A percentile compares a stretch with the other conserved stretches of the same genome.
These are phyloP conservation scores for Percina caprodes DNA, from an alignment of 2,113 vertebrate species.

Conservation along the genomic window DNA sequence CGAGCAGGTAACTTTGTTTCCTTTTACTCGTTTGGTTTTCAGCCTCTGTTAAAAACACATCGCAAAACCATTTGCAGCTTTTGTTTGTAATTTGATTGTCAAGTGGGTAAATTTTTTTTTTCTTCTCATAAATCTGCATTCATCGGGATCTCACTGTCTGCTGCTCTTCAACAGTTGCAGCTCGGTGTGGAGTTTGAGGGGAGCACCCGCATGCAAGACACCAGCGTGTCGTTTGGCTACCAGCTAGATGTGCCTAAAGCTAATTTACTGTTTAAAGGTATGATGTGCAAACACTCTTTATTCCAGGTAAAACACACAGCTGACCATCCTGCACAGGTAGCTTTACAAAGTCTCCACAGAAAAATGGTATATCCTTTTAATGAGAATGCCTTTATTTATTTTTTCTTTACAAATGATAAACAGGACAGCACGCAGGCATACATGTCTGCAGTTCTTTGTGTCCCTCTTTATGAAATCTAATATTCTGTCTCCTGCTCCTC, in stretches of 20 bases:
- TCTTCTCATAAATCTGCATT: too few species aligned
- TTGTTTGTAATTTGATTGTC: background rate
- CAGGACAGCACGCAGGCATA: background rate
- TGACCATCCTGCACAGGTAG: background rate
- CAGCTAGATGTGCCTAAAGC: conserved; percentile 92
- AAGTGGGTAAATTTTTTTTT: background rate
- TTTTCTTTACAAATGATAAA: background rate
- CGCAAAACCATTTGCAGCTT: background rate
- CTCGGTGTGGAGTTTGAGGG: conserved; percentile 92
- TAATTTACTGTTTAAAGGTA: conserved; percentile 92
- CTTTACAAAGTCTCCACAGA: background rate
- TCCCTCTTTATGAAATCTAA: background rate
- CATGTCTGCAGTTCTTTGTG: background rate
- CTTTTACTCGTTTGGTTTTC: background rate
- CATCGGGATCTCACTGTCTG: background rate
- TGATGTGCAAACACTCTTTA: fast-evolving
- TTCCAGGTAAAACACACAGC: background rate
- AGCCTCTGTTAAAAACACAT: background rate
- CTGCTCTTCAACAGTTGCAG: conserved; percentile 83
- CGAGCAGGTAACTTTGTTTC: conserved; percentile 84
- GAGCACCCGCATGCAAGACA: conserved; percentile 90
- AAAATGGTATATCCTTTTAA: background rate
- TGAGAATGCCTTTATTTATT: background rate
- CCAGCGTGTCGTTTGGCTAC: conserved; percentile 90
- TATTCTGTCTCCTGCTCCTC: background rate